Conservation (phyloP, 2,888 invertebrate genomes). For the Caenorhabditis panamensis region DNA sequence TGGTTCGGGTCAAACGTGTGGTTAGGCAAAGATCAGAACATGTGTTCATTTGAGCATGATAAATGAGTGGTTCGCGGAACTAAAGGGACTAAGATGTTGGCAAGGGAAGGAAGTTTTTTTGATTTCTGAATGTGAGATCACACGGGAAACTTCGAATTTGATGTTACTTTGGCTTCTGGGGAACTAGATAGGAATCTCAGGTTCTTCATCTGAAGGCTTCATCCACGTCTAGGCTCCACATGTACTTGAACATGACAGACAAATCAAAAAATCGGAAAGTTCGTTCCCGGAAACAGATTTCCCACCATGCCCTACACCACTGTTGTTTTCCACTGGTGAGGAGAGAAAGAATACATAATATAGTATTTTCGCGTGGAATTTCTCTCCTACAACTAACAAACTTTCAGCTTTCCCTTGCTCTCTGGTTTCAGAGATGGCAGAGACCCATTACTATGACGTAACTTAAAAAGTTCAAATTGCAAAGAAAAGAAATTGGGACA, state of each 20-base stretch:
- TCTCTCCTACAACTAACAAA: not conserved
- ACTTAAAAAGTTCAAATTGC: too few species aligned
- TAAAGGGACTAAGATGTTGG: not conserved
- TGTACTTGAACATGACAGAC: too few species aligned
- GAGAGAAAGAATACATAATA: conserved; percentile 11
- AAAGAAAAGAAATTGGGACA: too few species aligned
- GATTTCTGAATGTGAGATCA: too few species aligned
- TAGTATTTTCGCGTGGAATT: conserved; percentile 7
- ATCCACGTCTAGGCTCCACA: too few species aligned
- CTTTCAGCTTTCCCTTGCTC: not conserved
- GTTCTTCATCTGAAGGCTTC: too few species aligned
- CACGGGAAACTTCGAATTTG: too few species aligned
- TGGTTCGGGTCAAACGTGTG: too few species aligned
- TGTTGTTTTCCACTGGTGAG: not conserved
- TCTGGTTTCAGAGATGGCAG: not conserved
- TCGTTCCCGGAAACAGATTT: not conserved
- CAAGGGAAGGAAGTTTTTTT: not conserved
- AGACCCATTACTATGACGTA: not conserved
- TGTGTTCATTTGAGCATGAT: conserved; percentile 7
- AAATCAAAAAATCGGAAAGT: conserved; percentile 6
- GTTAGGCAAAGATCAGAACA: not conserved
- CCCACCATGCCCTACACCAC: conserved; percentile 1
- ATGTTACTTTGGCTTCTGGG: too few species aligned
- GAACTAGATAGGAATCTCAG: too few species aligned
- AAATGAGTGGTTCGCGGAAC: not conserved